Evolutionary conservation across 2,113 vertebrate species (phyloP).

Genomic region (Equus przewalskii): DNA sequence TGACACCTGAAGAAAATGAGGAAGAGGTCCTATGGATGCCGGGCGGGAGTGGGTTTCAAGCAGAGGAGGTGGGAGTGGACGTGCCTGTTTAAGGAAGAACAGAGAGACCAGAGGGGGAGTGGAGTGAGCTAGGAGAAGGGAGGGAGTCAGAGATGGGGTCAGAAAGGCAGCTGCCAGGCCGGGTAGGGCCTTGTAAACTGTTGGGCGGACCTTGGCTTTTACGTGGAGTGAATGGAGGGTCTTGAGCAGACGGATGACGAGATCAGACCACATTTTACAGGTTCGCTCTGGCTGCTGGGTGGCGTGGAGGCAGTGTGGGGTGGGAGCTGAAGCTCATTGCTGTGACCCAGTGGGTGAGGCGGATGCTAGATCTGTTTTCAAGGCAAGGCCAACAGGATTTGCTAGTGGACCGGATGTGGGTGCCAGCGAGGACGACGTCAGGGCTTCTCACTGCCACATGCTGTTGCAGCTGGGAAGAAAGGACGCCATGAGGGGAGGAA

Average conservation of each 20-base stretch:
- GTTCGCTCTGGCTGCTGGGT: not conserved
- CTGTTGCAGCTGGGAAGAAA: not conserved
- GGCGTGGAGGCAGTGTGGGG: too few relatives aligned
- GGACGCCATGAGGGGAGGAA: not conserved
- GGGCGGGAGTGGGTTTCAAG: not conserved
- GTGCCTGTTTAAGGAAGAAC: not conserved
- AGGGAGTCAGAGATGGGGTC: too few relatives aligned
- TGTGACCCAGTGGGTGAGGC: not conserved
- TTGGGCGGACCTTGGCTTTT: not conserved
- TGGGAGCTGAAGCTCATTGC: too few relatives aligned
- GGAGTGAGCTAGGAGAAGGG: not conserved
- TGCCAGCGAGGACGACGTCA: not conserved
- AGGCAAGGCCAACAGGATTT: not conserved
- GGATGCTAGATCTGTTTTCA: not conserved
- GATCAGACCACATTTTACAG: not conserved
- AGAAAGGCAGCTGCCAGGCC: not conserved
- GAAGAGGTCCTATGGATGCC: rapidly evolving
- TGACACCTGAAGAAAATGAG: not conserved
- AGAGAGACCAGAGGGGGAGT: not conserved
- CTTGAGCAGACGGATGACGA: not conserved
- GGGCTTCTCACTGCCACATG: not conserved
- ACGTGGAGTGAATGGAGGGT: not conserved
- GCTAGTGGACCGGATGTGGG: not conserved
- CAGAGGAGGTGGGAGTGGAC: not conserved
- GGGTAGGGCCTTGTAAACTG: not conserved